Conservation (phyloP, 1,140 invertebrate species). For the Oedothorax gibbosus region DNA sequence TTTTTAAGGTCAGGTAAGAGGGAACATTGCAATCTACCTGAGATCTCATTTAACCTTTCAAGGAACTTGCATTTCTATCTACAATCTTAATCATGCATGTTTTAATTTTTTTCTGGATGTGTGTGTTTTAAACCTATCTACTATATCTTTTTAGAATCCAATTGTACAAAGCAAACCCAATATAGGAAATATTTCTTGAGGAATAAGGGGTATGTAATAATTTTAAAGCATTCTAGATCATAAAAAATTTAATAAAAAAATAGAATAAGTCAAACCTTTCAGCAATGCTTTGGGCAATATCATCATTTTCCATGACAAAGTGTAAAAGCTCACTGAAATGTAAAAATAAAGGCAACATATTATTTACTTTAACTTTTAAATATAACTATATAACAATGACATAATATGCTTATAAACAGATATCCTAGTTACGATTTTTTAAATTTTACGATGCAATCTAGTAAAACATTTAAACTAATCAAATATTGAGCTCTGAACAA, state of each 20-base stretch:
- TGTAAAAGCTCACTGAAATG: conserved; percentile 75
- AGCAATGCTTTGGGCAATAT: conserved; percentile 83
- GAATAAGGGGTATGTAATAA: neutral
- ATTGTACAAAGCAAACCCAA: neutral
- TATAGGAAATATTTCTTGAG: neutral
- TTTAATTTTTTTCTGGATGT: neutral
- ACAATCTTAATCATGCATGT: neutral
- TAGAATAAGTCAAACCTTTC: conserved; percentile 68
- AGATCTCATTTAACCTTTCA: neutral
- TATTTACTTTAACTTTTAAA: conserved; percentile 28
- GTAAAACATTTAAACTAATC: conserved; percentile 16
- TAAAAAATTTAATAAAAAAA: neutral
- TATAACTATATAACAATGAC: neutral
- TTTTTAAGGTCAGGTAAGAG: too few relatives aligned
- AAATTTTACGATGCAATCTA: too few relatives aligned
- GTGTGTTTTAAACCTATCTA: neutral
- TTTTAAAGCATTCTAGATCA: neutral
- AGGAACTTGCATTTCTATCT: neutral
- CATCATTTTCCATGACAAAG: conserved; percentile 84
- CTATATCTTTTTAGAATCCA: neutral
- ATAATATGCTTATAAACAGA: too few relatives aligned
- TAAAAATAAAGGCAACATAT: conserved; percentile 63
- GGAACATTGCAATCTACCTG: too few relatives aligned
- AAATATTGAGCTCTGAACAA: conserved; percentile 7
- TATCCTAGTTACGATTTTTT: too few relatives aligned